Conservation (phyloP, 1,140 invertebrate genomes). For the Euwallacea similis region DNA sequence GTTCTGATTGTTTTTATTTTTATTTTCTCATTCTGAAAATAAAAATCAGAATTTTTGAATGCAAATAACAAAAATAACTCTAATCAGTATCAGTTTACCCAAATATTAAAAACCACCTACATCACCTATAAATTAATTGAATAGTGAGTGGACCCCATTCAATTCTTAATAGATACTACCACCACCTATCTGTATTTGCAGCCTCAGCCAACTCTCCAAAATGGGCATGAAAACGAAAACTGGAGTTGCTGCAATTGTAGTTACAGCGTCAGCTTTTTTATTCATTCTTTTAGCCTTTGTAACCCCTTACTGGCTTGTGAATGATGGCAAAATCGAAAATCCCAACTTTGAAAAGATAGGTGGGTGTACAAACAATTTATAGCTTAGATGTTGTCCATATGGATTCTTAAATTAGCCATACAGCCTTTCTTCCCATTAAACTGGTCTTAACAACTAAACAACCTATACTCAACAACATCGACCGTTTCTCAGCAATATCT, state of each 20-base stretch:
- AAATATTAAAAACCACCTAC: too few relatives aligned
- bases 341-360: conserved; percentile 82
- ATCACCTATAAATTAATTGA: too few relatives aligned
- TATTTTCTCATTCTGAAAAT: too few relatives aligned
- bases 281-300: conserved; percentile 86
- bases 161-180: too few relatives aligned
- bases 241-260: conserved; percentile 68
- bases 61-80: too few relatives aligned
- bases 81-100: too few relatives aligned
- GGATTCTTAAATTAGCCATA: neutral
- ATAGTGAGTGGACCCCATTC: too few relatives aligned
- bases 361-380: conserved; percentile 53
- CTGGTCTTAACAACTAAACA: neutral
- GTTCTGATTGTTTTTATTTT: too few relatives aligned
- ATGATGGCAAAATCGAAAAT: conserved; percentile 76
- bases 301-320: conserved; percentile 91
- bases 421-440: neutral
- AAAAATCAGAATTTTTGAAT: too few relatives aligned
- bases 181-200: too few relatives aligned
- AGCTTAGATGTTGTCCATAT: neutral
- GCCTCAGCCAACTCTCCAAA: neutral
- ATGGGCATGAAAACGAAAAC: conserved; percentile 67
- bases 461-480: neutral
- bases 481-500: too few relatives aligned
- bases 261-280: conserved; percentile 68